Evolutionary conservation across 2,888 invertebrate species (phyloP).

Genomic region (Agrotis segetum): DNA sequence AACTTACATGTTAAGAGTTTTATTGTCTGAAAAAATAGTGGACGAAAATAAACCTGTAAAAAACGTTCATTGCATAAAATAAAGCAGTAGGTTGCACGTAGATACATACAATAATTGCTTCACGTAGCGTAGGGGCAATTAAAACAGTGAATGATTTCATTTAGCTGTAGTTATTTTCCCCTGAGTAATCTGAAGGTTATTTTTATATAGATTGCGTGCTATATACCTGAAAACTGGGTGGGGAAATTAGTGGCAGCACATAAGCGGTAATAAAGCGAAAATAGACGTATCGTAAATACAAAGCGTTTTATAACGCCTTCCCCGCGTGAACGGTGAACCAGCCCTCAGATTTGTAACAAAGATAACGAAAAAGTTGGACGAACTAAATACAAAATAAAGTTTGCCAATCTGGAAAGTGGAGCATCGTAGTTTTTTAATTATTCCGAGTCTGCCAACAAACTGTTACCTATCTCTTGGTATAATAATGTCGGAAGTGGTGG

Average conservation of each 20-base stretch:
- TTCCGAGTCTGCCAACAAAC: conserved; percentile 37
- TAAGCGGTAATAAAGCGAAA: conserved; percentile 78
- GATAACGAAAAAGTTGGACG: conserved; percentile 76
- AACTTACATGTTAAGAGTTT: conserved; percentile 46
- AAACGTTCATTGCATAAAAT: conserved; percentile 29
- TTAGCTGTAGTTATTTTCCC: conserved; percentile 64
- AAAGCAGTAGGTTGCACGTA: conserved; percentile 28
- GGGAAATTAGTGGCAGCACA: conserved; percentile 74
- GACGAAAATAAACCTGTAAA: conserved; percentile 15
- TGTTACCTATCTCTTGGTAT: conserved; percentile 8
- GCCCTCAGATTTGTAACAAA: conserved; percentile 70
- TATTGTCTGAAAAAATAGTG: conserved; percentile 11
- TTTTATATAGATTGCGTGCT: conserved; percentile 74
- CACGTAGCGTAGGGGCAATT: conserved; percentile 63
- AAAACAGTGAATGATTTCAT: conserved; percentile 64
- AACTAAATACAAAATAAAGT: conserved; percentile 64
- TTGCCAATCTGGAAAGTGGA: conserved; percentile 59
- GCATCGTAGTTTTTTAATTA: conserved; percentile 59
- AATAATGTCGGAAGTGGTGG: conserved; percentile 40
- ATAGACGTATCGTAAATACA: conserved; percentile 81
- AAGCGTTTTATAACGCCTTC: conserved; percentile 78
- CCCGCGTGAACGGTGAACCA: conserved; percentile 69
- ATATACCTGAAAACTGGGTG: conserved; percentile 67
- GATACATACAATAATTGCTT: conserved; percentile 51
- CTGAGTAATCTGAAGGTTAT: conserved; percentile 66